Percentiles rank a stretch among this genome's conserved stretches.
These are phyloP conservation scores for Phasianus colchicus DNA, from an alignment of 2,113 vertebrate species.

Conservation along the genomic window DNA sequence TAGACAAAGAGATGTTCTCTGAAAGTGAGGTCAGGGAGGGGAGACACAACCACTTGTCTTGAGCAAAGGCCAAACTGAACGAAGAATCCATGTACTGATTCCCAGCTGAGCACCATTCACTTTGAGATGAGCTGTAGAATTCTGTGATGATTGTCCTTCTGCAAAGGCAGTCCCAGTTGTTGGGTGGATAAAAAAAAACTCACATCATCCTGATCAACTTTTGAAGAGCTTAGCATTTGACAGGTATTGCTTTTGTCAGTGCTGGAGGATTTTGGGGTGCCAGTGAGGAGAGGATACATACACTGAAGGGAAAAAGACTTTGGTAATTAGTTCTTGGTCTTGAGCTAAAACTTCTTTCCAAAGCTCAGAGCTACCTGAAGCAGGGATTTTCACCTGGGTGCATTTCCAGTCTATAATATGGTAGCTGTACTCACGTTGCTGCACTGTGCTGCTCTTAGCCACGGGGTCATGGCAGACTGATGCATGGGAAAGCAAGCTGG, in stretches of 20 bases:
- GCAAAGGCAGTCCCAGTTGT: rapidly evolving
- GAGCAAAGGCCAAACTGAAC: constrained; percentile 18
- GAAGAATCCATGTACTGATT: constrained; percentile 4
- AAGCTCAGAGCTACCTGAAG: neutral
- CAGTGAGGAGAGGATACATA: neutral
- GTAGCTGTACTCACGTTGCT: neutral
- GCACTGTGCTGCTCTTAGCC: neutral
- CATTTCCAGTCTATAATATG: neutral
- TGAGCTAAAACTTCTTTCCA: neutral
- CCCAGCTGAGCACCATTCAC: neutral
- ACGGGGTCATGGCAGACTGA: neutral
- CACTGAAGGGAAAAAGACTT: neutral
- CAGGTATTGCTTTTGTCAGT: neutral
- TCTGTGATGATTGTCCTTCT: neutral
- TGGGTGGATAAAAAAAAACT: neutral
- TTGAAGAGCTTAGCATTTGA: neutral
- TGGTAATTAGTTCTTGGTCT: neutral
- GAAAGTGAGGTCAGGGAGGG: neutral
- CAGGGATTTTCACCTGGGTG: constrained; percentile 1
- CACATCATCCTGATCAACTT: neutral
- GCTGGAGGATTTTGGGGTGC: neutral
- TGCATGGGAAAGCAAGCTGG: neutral
- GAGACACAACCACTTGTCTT: neutral
- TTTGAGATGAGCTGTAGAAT: neutral
- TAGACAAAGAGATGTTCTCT: neutral